Conservation (phyloP, 2,797 vertebrate genomes). For the Halcyon leucocephala region DNA sequence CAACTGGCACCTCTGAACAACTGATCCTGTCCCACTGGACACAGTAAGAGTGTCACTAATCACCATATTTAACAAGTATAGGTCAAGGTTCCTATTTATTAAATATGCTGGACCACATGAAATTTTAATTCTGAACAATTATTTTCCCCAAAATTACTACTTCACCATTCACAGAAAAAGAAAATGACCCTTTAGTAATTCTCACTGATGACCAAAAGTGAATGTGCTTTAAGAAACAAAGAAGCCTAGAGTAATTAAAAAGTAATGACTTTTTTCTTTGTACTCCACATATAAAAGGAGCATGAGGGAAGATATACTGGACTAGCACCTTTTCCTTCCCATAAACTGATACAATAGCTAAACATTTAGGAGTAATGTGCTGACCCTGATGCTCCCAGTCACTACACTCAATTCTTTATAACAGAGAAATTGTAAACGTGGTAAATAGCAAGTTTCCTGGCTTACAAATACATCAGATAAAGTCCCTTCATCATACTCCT, state of each 20-base stretch:
- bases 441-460: slow-evolving; percentile 46
- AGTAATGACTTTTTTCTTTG: slow-evolving; percentile 49
- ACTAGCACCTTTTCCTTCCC: slow-evolving; percentile 11
- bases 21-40: not conserved
- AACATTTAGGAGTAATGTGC: slow-evolving; percentile 55
- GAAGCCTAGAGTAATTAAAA: slow-evolving; percentile 28
- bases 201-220: not conserved
- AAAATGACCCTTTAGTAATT: not conserved
- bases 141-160: slow-evolving; percentile 27
- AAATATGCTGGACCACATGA: not conserved
- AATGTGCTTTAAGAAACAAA: slow-evolving; percentile 33
- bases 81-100: slow-evolving; percentile 1
- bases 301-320: not conserved
- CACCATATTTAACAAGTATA: not conserved
- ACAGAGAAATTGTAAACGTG: slow-evolving; percentile 25
- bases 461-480: slow-evolving; percentile 13
- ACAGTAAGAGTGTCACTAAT: not conserved
- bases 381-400: slow-evolving; percentile 37
- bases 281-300: not conserved
- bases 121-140: slow-evolving; percentile 22
- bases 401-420: slow-evolving; percentile 42
- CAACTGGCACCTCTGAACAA: not conserved
- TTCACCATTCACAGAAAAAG: not conserved
- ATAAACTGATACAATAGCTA: slow-evolving; percentile 41
- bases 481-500: not conserved